Evolutionary conservation across 2,888 invertebrate genomes (phyloP).

Genomic region (Norana najaformis): DNA sequence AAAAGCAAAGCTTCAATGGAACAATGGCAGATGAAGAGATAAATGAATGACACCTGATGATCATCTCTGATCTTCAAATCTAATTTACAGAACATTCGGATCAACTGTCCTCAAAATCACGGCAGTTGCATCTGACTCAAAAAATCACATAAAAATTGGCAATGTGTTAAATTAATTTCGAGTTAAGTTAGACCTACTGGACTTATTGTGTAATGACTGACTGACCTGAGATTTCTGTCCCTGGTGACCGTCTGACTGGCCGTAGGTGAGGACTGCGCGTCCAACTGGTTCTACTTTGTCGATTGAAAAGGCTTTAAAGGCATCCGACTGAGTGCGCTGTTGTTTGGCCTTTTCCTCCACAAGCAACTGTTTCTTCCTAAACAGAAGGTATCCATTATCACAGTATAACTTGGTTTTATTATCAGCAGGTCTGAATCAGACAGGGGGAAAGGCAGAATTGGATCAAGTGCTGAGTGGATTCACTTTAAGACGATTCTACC

Average conservation of each 20-base stretch:
- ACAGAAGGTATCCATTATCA: too few species aligned
- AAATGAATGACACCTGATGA: background rate
- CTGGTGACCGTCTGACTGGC: background rate
- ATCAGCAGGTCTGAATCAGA: background rate
- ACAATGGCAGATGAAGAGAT: background rate
- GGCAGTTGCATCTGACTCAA: background rate
- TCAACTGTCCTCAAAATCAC: background rate
- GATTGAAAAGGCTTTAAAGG: background rate
- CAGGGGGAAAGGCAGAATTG: background rate
- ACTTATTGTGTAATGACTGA: background rate
- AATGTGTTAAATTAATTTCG: too few species aligned
- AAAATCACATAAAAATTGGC: too few species aligned
- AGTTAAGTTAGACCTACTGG: background rate
- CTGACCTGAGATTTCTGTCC: background rate
- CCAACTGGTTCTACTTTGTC: constrained; percentile 16
- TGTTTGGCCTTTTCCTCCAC: background rate
- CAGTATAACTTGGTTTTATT: too few species aligned
- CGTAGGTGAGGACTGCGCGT: background rate
- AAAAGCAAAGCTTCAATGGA: background rate
- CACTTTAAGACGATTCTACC: too few species aligned
- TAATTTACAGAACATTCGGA: background rate
- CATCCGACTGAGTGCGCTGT: background rate
- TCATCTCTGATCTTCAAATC: background rate
- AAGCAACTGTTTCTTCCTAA: background rate
- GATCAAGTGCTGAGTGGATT: background rate